phyloP scores from a whole-genome alignment of 2,797 vertebrate genomes.

The Scolopax rusticola region DNA sequence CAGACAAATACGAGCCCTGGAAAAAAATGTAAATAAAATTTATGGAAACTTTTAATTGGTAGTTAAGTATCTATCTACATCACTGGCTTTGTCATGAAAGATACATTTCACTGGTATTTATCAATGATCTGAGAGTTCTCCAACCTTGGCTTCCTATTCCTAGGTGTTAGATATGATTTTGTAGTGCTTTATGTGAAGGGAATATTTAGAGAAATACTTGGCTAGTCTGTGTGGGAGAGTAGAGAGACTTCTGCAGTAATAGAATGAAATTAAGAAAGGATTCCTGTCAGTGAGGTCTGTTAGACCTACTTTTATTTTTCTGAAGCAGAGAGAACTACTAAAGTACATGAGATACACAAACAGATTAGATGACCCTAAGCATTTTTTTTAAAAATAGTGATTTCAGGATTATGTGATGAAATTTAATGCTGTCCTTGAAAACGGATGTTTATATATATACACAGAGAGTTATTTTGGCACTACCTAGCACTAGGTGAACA shows the following conservation, averaged over 20 bases:
- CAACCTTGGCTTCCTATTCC: not conserved
- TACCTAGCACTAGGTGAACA: not conserved
- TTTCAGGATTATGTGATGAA: not conserved
- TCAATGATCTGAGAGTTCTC: not conserved
- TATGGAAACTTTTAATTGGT: not conserved
- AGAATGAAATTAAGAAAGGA: not conserved
- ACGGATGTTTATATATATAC: not conserved
- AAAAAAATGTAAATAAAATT: not conserved
- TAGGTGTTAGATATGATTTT: not conserved
- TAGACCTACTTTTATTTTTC: not conserved
- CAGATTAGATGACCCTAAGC: not conserved
- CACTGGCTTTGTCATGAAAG: accelerated
- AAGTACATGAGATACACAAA: not conserved
- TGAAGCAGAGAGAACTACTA: not conserved
- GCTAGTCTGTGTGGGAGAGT: not conserved
- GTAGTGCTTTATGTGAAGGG: not conserved
- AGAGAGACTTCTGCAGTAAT: not conserved
- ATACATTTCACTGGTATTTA: not conserved
- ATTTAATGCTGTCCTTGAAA: not conserved
- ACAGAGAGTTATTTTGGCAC: not conserved
- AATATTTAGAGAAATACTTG: not conserved
- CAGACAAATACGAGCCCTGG: not conserved
- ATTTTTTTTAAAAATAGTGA: not conserved
- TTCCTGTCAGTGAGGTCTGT: not conserved
- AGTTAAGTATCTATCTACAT: not conserved